phyloP scores from a whole-genome alignment of 1,140 invertebrate species.

The Saccostrea echinata region DNA sequence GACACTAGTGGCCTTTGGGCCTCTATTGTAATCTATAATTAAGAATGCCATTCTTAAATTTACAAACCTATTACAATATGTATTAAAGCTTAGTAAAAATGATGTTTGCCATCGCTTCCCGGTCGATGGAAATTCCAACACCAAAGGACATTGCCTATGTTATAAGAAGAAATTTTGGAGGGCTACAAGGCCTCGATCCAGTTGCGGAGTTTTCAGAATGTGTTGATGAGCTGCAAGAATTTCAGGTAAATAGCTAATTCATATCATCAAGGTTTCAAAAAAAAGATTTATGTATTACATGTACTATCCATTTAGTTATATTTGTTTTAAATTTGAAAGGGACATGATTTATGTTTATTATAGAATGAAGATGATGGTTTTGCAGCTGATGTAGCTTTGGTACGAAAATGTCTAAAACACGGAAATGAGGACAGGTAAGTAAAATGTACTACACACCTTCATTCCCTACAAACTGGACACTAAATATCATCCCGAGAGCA shows the following conservation, averaged over 20 bases:
- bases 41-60: too few species aligned
- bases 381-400: neutral
- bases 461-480: too few species aligned
- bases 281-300: neutral
- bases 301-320: neutral
- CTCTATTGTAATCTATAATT: too few species aligned
- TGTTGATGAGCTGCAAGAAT: neutral
- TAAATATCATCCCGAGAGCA: too few species aligned
- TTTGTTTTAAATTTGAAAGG: neutral
- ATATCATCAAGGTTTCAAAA: too few species aligned
- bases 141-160: conserved; percentile 69
- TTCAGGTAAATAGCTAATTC: neutral
- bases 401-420: neutral
- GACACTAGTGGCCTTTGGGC: too few species aligned
- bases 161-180: conserved; percentile 75
- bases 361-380: neutral
- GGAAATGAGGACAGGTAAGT: neutral
- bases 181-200: conserved; percentile 68
- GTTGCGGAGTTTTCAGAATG: conserved; percentile 65
- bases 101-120: conserved; percentile 68
- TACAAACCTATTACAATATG: neutral
- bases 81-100: conserved; percentile 74
- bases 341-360: neutral
- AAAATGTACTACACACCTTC: too few species aligned
- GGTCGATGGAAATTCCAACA: conserved; percentile 55